Conservation (phyloP, 2,113 vertebrate species). For the Prinia subflava region DNA sequence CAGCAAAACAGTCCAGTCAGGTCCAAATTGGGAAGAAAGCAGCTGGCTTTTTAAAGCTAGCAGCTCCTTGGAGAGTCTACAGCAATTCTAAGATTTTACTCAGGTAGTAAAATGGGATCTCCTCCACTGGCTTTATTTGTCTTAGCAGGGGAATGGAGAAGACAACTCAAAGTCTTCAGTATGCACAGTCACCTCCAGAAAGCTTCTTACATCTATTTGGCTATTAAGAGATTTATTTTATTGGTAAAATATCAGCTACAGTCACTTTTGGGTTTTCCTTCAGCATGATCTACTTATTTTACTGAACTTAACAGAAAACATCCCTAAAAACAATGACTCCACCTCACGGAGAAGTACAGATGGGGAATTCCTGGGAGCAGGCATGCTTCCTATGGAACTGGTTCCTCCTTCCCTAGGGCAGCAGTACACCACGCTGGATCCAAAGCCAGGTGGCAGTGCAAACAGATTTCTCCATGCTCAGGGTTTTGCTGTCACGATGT, state of each 20-base stretch:
- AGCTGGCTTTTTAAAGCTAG: not conserved
- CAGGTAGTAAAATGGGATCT: not conserved
- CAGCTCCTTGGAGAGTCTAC: not conserved
- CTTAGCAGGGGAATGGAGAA: not conserved
- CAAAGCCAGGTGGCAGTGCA: slow-evolving; percentile 28
- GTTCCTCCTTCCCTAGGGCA: not conserved
- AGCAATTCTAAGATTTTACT: not conserved
- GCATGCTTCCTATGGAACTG: not conserved
- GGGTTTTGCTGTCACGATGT: not conserved
- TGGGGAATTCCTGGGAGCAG: not conserved
- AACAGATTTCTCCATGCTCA: not conserved
- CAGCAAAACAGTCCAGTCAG: not conserved
- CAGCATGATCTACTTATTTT: not conserved
- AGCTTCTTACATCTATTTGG: not conserved
- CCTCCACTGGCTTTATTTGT: not conserved
- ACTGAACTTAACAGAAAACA: not conserved
- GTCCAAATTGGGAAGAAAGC: not conserved
- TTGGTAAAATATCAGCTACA: not conserved
- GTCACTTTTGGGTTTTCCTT: not conserved
- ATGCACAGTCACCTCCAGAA: not conserved
- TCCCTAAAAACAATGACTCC: not conserved
- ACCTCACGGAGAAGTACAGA: not conserved
- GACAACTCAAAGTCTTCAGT: not conserved
- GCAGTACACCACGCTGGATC: not conserved
- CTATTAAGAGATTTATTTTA: not conserved